A percentile compares a stretch with the other conserved stretches of the same genome.
Evolutionary conservation across 2,888 invertebrate species (phyloP).

Genomic region (Phrixothrix hirtus): DNA sequence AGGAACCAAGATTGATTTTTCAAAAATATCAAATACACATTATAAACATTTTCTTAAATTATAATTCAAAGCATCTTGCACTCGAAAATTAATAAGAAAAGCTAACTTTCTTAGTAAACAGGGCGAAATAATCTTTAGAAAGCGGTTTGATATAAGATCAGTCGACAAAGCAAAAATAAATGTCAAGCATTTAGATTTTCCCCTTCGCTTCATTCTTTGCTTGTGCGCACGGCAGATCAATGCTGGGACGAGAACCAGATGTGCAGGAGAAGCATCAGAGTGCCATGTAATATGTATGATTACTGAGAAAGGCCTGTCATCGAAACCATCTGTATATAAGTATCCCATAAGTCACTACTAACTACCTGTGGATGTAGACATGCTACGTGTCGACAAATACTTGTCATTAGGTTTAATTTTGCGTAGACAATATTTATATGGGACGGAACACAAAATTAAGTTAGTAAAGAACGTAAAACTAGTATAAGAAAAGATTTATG

Average conservation of each 20-base stretch:
- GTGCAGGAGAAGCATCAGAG: constrained; percentile 30
- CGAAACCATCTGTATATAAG: constrained; percentile 36
- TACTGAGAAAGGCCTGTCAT: constrained; percentile 40
- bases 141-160: constrained; percentile 5
- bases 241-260: constrained; percentile 30
- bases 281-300: constrained; percentile 44
- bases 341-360: constrained; percentile 38
- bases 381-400: neutral
- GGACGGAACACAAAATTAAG: too few relatives aligned
- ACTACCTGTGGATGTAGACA: constrained; percentile 28
- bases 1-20: too few relatives aligned
- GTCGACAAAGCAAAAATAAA: constrained; percentile 21
- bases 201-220: constrained; percentile 14
- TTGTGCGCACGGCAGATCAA: constrained; percentile 28
- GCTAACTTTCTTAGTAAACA: too few relatives aligned
- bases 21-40: too few relatives aligned
- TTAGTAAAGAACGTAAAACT: neutral
- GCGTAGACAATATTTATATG: too few relatives aligned
- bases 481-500: neutral
- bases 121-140: constrained; percentile 8
- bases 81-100: too few relatives aligned
- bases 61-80: too few relatives aligned
- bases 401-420: neutral
- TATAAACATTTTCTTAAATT: too few relatives aligned
- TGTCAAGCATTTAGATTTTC: constrained; percentile 21